phyloP scores from a whole-genome alignment of 2,888 invertebrate species.

The Spilarctia lutea region DNA sequence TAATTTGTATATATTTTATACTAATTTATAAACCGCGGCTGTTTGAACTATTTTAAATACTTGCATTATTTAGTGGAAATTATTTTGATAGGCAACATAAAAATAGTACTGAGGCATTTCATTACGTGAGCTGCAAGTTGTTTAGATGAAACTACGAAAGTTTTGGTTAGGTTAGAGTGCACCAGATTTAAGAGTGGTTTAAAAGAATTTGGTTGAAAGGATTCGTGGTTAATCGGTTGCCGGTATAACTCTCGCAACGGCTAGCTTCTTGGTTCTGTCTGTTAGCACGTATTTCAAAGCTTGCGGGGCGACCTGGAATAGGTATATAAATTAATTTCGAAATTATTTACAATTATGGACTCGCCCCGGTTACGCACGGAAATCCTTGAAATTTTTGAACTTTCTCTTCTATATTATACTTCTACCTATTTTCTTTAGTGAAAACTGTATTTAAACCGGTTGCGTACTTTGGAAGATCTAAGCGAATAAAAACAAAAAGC shows the following conservation, averaged over 20 bases:
- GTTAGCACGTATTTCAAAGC: conserved; percentile 77
- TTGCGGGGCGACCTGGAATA: conserved; percentile 68
- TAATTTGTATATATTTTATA: background rate
- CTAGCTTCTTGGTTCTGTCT: conserved; percentile 74
- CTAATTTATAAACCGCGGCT: background rate
- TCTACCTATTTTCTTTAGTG: no score
- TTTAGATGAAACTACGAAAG: background rate
- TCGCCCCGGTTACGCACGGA: no score
- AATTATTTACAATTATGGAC: background rate
- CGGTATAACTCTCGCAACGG: conserved; percentile 68
- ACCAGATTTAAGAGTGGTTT: background rate
- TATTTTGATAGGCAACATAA: background rate
- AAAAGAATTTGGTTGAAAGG: background rate
- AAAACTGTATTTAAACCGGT: no score
- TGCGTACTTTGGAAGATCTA: no score
- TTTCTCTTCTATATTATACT: no score
- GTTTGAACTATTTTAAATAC: background rate
- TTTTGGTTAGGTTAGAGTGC: background rate
- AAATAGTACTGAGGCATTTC: background rate
- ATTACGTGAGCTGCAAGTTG: background rate
- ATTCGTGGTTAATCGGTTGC: conserved; percentile 19
- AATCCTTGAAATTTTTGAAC: no score
- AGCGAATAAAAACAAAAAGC: no score
- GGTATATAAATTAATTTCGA: background rate
- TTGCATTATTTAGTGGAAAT: background rate